Percentiles rank a stretch among this genome's conserved stretches.
Conservation (phyloP, 2,797 vertebrate species). For the Gymnoscopelus braueri region DNA sequence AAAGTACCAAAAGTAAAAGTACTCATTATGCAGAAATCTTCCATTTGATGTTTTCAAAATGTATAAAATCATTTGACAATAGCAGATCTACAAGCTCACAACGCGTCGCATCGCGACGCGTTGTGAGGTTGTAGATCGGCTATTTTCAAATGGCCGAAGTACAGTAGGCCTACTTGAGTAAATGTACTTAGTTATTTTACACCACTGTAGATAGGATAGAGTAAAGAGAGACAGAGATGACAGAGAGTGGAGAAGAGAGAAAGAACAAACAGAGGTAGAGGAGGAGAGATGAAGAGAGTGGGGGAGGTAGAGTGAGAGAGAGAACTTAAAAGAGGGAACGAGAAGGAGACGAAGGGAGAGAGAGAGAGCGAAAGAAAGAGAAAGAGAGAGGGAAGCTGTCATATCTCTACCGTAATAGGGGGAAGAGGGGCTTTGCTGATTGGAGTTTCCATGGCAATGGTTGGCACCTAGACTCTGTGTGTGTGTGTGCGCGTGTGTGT, state of each 20-base stretch:
- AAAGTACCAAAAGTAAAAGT: too few species aligned
- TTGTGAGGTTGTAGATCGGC: too few species aligned
- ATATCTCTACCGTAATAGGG: conserved; percentile 67
- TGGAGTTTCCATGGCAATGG: conserved; percentile 79
- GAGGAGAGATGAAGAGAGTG: conserved; percentile 2
- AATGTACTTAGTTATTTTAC: too few species aligned
- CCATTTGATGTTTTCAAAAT: too few species aligned
- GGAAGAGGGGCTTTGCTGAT: conserved; percentile 69
- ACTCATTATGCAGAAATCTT: too few species aligned
- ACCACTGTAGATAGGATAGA: neutral
- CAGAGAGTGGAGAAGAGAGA: neutral
- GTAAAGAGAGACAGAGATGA: neutral
- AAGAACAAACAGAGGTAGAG: conserved; percentile 34
- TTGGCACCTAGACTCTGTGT: conserved; percentile 57
- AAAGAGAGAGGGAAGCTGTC: conserved; percentile 57
- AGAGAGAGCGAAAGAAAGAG: neutral
- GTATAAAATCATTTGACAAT: too few species aligned
- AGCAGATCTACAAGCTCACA: too few species aligned
- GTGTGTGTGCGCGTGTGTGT: conserved; percentile 30
- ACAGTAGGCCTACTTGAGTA: too few species aligned
- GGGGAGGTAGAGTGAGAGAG: neutral
- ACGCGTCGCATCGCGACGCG: too few species aligned
- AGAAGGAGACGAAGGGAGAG: neutral
- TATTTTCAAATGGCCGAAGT: too few species aligned
- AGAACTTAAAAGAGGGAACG: neutral